phyloP scores from a whole-genome alignment of 92 coral and sea anemone genomes.

The Paragorgia papillata region DNA sequence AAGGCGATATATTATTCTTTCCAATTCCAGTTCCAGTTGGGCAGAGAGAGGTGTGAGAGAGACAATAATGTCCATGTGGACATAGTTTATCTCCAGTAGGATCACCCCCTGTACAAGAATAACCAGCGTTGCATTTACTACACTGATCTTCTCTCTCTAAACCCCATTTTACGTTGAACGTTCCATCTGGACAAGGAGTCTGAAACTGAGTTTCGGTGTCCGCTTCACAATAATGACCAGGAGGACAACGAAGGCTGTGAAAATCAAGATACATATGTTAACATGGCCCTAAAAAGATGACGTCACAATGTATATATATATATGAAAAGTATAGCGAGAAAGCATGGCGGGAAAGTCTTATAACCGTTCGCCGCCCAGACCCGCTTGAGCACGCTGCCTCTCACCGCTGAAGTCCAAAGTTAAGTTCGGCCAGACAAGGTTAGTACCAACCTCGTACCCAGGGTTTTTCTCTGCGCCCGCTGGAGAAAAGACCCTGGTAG shows the following conservation, averaged over 20 bases:
- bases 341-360: no score
- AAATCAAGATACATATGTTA: not conserved
- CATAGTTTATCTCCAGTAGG: conserved; percentile 78
- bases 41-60: not conserved
- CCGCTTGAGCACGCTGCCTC: no score
- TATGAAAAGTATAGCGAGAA: not conserved
- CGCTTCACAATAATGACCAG: conserved; percentile 86
- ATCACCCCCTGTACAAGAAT: conserved; percentile 86
- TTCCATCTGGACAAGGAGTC: conserved; percentile 80
- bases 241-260: conserved; percentile 80
- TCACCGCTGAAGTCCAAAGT: no score
- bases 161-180: conserved; percentile 69
- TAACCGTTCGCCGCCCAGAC: no score
- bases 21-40: conserved; percentile 47
- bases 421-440: no score
- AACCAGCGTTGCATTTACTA: conserved; percentile 67
- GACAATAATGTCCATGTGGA: conserved; percentile 86
- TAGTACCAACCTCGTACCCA: no score
- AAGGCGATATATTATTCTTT: conserved; percentile 33
- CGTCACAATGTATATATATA: not conserved
- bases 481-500: no score
- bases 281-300: not conserved
- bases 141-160: conserved; percentile 85
- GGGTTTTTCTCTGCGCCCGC: no score
- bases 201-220: conserved; percentile 79